These are phyloP conservation scores for Agonopterix alstromeriana DNA, from an alignment of 2,888 invertebrate genomes.

Conservation along the genomic window DNA sequence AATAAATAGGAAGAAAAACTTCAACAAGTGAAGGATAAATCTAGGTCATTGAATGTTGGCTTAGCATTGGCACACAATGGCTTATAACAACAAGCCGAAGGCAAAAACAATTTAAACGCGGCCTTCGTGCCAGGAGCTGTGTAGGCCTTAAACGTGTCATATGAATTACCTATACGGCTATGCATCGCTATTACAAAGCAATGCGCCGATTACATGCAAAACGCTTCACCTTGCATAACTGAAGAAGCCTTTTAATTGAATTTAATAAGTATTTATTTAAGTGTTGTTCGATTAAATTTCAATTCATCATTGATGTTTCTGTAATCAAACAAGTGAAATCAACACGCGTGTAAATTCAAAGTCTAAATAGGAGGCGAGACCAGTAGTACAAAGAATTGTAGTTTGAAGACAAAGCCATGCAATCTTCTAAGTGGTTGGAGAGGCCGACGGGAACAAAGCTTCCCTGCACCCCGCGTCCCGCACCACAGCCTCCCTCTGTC, in stretches of 20 bases:
- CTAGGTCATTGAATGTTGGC: constrained; percentile 44
- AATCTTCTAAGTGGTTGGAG: constrained; percentile 71
- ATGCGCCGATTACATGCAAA: constrained; percentile 19
- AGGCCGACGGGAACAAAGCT: constrained; percentile 51
- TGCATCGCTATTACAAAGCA: constrained; percentile 22
- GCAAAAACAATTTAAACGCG: constrained; percentile 50
- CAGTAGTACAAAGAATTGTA: constrained; percentile 50
- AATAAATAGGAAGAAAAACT: constrained; percentile 22
- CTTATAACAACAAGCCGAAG: constrained; percentile 47
- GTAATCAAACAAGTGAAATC: constrained; percentile 5
- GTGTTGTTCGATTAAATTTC: background rate
- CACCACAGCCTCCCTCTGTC: constrained; percentile 11
- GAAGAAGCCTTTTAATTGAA: constrained; percentile 13
- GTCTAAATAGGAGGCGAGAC: constrained; percentile 46
- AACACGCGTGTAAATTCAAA: constrained; percentile 24
- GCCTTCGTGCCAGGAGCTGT: constrained; percentile 37
- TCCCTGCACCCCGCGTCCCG: constrained; percentile 20
- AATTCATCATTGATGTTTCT: background rate
- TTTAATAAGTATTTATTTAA: constrained; percentile 12
- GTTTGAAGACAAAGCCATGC: constrained; percentile 59
- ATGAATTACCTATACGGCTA: constrained; percentile 33
- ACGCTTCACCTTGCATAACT: constrained; percentile 14
- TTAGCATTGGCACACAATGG: constrained; percentile 49
- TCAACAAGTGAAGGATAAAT: constrained; percentile 29
- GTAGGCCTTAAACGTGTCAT: constrained; percentile 36